Evolutionary conservation across 2,113 vertebrate genomes (phyloP), one percentile per base, ranked within the genome.

Genomic region (Sphyrna mokarran): DNA sequence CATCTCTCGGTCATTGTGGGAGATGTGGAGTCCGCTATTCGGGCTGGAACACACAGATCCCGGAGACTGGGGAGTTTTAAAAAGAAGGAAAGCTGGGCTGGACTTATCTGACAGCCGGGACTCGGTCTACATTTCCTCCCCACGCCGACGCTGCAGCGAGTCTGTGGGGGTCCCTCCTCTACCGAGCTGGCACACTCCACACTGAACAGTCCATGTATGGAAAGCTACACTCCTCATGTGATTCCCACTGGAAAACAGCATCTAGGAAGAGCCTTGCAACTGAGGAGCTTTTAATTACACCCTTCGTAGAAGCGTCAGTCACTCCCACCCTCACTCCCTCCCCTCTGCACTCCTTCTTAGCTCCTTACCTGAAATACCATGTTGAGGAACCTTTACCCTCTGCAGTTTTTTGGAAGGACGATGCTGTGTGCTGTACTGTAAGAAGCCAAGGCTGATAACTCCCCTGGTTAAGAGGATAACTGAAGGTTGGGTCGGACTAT

Each of bases 1-100:
- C 98, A 98, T 96, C 99, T 97, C 97, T 98, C 98, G 0, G 98
- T 98, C 99, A 99, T 99, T 96, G 97, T 97, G 95, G 87, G 23
- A 68, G 89, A 95, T 95, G 96, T 70, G n/a, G 58, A 96, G 91
- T 54, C 96, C 0, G 26, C 96, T 96, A 96, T 96, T 95, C 85
- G 97, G 97, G 97, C 48, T 83, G 14, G 4, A 40, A 83, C 2
- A 76, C 26, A 76, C 70, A 76, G 8, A 76, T 9, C 33, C 33
- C 29, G 7, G 8, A 43, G 1, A 85, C n/a, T 63, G 61, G 48
- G 48, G 43, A 54, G 48, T 54, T 54, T 54, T 54, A 29, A 29
- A 66, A 3, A 14, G 26, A 20, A 70, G 20, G 22, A 43, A 37
- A 18, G 1, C 43, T 1, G 14, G 48, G 48, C 23, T 1, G 68